Conservation (phyloP, 2,113 vertebrate genomes). For the Bombycilla garrulus region DNA sequence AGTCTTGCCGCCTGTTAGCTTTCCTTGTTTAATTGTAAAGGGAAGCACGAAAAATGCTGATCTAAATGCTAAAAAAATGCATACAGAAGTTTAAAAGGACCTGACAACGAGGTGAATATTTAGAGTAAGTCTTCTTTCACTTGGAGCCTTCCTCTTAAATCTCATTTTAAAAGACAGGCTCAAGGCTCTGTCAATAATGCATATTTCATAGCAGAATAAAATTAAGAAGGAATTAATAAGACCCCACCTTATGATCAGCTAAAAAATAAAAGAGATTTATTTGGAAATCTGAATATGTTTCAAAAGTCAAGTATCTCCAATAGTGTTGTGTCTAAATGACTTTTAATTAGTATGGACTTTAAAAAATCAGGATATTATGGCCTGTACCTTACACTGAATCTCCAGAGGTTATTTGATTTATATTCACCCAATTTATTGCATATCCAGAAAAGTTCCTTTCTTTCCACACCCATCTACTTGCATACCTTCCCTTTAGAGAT, state of each 20-base stretch:
- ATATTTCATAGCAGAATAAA: neutral
- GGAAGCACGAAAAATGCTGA: neutral
- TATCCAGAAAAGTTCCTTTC: neutral
- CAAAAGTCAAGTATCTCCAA: neutral
- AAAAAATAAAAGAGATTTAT: neutral
- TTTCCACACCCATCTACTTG: neutral
- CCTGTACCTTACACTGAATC: neutral
- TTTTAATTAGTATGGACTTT: neutral
- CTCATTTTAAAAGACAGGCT: neutral
- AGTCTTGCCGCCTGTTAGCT: neutral
- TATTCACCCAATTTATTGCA: neutral
- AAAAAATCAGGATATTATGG: neutral
- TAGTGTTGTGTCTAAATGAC: neutral
- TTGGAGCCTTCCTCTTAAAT: neutral
- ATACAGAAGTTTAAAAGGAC: neutral
- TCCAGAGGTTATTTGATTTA: neutral
- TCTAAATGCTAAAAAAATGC: neutral
- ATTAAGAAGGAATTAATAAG: neutral
- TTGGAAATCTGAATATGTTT: neutral
- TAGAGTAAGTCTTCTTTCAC: neutral
- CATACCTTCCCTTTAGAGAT: neutral
- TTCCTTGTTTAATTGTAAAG: neutral
- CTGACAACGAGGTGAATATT: neutral
- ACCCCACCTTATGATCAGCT: neutral
- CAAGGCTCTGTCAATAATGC: neutral